A percentile compares a stretch with the other conserved stretches of the same genome.
Evolutionary conservation across 2,797 vertebrate species (phyloP).

Genomic region (Falco columbarius): DNA sequence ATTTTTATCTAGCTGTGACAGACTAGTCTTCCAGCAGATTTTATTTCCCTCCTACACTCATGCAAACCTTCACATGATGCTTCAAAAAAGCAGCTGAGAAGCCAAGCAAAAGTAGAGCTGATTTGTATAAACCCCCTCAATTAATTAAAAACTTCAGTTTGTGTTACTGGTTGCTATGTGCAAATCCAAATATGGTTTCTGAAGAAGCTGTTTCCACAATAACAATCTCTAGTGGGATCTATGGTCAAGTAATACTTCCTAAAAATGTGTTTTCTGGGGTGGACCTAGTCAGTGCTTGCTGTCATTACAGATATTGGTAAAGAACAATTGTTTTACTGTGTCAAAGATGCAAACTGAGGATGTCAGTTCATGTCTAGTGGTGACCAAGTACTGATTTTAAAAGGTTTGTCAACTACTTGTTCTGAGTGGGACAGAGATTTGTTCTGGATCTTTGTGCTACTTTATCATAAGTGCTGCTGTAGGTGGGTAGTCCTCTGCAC

Average conservation of each 20-base stretch:
- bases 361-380: background rate
- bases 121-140: background rate
- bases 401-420: background rate
- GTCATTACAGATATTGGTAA: background rate
- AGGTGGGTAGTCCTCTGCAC: background rate
- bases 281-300: background rate
- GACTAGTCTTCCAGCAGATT: slow-evolving; percentile 21
- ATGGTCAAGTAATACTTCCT: background rate
- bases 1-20: slow-evolving; percentile 36
- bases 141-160: background rate
- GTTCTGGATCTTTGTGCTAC: background rate
- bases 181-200: background rate
- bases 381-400: background rate
- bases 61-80: background rate
- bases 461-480: background rate
- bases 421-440: background rate
- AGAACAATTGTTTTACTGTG: background rate
- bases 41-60: slow-evolving; percentile 13
- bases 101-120: background rate
- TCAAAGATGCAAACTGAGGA: background rate
- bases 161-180: background rate
- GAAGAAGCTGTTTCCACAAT: background rate
- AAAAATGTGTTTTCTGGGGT: background rate
- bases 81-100: background rate
- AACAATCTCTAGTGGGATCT: background rate